Base-by-base conservation (phyloP, 2,888 invertebrate genomes). In the Hyalella azteca region DNA sequence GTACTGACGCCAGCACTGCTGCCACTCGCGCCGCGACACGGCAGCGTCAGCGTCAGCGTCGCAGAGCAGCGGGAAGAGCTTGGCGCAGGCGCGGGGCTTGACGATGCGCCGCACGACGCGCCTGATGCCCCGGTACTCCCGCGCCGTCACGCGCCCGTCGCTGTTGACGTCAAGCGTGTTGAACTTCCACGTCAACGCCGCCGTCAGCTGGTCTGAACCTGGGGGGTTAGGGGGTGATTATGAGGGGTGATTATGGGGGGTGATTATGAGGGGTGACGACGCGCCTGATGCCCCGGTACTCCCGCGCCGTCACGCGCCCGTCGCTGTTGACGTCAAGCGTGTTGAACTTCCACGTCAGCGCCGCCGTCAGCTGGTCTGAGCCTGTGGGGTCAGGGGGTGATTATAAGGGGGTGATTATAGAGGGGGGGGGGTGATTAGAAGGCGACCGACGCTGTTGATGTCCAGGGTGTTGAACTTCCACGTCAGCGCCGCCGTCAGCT, bases 81-180 rank as follows among this genome's bases (percentile, higher is more conserved):
- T 78, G 39, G 82, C 73, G 76, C 82, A 82, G 45, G 78, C 78
- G 78, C 78, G 78, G 26, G 80, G 82, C 50, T 80, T 79, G 54
- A 79, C 75, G 66, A 60, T 78, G 59, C 75, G 79, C 29, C 76
- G 39, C 7, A 82, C 80, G 9, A 78, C 36, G 13, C 36, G 78
- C 40, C 60, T 41, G 60, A 82, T 32, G 32, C 40, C 50, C 36
- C 76, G 59, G 49, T 79, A 79, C 76, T 82, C 82, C 36, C 78
- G 49, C 41, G 78, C 75, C 75, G 49, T 75, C 41, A 82, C 66
- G 19, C 26, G n/a, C 15, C 45, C 36, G 78, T 82, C 80, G 9
- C 41, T 48, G 54, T 82, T 76, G 22, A 2, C 45, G 82, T 82
- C 80, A 75, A 82, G 78, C 7, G 26, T 29, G 5, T 32, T 22